These are phyloP conservation scores for Polypterus bichir DNA, from an alignment of 2,113 vertebrate genomes.

Conservation along the genomic window DNA sequence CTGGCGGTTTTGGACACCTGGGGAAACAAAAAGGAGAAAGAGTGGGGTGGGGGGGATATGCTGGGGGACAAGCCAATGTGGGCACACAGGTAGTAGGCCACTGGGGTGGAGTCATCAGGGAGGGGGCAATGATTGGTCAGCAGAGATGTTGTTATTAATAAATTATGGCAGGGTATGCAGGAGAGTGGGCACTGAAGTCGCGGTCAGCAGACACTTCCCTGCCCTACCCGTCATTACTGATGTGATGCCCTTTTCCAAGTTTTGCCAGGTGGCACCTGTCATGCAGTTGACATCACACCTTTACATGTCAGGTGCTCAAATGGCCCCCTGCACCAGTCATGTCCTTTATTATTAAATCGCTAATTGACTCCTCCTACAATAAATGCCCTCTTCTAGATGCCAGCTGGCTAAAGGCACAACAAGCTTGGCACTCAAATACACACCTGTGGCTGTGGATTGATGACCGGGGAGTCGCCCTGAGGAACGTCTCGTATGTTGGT, in stretches of 20 bases:
- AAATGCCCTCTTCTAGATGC: background rate
- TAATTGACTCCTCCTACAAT: background rate
- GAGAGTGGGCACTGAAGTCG: background rate
- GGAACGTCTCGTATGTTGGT: conserved; percentile 15
- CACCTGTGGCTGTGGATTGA: conserved; percentile 1
- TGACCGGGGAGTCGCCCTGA: conserved; percentile 25
- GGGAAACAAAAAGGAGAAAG: background rate
- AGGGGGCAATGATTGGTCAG: background rate
- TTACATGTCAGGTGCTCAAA: background rate
- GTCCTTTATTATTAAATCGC: background rate
- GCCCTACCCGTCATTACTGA: no score
- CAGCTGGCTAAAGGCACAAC: background rate
- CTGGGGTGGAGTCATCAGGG: background rate
- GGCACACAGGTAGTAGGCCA: background rate
- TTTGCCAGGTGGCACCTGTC: background rate
- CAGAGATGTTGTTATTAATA: background rate
- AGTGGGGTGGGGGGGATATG: background rate
- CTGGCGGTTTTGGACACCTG: conserved; percentile 22
- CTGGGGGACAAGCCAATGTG: conserved; percentile 12
- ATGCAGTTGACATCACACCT: background rate
- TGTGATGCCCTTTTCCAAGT: no score
- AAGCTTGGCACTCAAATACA: conserved; percentile 25
- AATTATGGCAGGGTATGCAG: background rate
- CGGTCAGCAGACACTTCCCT: no score
- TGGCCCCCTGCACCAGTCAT: background rate